Evolutionary conservation across 2,113 vertebrate species (phyloP), one percentile per base, ranked within the genome.

Genomic region (Corythoichthys haematopterus): DNA sequence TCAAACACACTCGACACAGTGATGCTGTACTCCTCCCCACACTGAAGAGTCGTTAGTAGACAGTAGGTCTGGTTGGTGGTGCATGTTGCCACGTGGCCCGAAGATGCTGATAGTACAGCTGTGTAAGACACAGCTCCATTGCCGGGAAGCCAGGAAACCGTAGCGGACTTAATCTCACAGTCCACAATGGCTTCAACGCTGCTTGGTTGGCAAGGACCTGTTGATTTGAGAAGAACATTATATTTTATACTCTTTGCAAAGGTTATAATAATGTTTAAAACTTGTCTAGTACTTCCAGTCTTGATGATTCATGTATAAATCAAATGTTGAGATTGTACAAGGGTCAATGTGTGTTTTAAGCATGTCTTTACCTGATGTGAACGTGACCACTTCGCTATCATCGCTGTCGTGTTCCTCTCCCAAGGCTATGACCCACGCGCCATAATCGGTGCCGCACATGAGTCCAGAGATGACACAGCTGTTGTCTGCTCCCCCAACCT

Each of bases 361-460:
- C n/a, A 63, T 37, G 46, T 66, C n/a, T 76, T 35, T 68, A 92
- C 91, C 90, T 84, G 91, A 75, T 55, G 51, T 73, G 4, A 90
- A 28, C 10, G 52, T 58, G 64, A 81, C 33, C 9, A 64, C 36
- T 3, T 28, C 48, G 66, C 89, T 91, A 38, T 76, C 56, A 20
- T 86, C 86, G 76, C 90, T 91, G 78, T 85, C 89, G 60, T 84
- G 78, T 58, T 66, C 40, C 6, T 56, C 51, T 14, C 89, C 89
- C n/a, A 86, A 5, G 0, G 88, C 89, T 68, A 64, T 73, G 38
- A 91, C 85, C 66, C 77, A 71, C n/a, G 84, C 59, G 1, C 63
- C 70, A 68, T 92, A 90, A 45, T 69, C 68, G 2, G 74, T 76
- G 11, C 88, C 88, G 70, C 91, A 92, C 47, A 20, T 69, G 52